These are phyloP conservation scores for Cantharis flavilabris DNA, from an alignment of 2,888 invertebrate genomes.

Conservation along the genomic window DNA sequence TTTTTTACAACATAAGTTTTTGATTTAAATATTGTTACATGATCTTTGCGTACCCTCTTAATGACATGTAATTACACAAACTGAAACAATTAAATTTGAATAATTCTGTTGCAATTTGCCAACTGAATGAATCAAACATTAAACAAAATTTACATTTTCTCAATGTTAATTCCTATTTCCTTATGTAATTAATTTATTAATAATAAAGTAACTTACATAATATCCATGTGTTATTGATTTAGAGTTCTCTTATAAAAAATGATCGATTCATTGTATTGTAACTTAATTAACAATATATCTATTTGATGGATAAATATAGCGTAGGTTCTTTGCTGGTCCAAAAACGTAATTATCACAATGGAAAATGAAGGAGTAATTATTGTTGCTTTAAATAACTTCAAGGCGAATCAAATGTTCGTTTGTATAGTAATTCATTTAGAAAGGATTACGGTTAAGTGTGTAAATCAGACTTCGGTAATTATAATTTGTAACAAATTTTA, in stretches of 20 bases:
- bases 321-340: background rate
- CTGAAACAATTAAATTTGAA: background rate
- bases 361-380: background rate
- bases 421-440: background rate
- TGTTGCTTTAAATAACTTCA: background rate
- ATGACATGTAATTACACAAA: background rate
- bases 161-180: background rate
- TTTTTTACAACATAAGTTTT: too few species aligned
- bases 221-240: background rate
- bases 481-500: background rate
- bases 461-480: background rate
- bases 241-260: background rate
- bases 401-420: background rate
- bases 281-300: background rate
- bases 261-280: background rate
- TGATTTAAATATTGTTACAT: background rate
- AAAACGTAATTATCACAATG: background rate
- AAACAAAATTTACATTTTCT: background rate
- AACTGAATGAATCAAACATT: background rate
- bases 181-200: background rate
- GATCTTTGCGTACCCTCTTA: background rate
- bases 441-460: background rate
- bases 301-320: background rate
- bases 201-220: background rate
- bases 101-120: background rate